phyloP scores from a whole-genome alignment of 2,113 vertebrate genomes.

The Scopus umbretta region DNA sequence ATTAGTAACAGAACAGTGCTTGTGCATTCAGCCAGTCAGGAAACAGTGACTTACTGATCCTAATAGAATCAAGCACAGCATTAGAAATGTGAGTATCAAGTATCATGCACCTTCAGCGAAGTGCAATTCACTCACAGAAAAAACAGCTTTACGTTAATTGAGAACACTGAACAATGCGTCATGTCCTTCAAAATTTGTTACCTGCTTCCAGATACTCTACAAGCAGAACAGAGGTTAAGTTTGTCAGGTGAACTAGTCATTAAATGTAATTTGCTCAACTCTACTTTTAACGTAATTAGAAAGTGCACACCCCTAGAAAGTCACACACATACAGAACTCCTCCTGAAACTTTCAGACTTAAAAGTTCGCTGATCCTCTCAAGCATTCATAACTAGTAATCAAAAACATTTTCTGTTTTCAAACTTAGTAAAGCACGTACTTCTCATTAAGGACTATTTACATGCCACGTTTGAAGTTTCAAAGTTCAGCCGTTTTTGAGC shows the following conservation, averaged over 20 bases:
- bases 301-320: background rate
- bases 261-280: background rate
- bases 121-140: background rate
- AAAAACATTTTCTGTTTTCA: conserved; percentile 23
- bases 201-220: conserved; percentile 39
- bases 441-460: conserved; percentile 73
- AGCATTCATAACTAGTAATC: background rate
- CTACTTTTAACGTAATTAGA: background rate
- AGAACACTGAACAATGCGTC: background rate
- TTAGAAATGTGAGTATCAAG: background rate
- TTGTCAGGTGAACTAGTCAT: background rate
- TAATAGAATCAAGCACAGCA: background rate
- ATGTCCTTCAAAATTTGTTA: background rate
- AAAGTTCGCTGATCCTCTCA: background rate
- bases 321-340: background rate
- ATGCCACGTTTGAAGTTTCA: conserved; percentile 69
- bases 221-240: conserved; percentile 27
- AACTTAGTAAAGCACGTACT: conserved; percentile 70
- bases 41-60: conserved; percentile 15
- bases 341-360: background rate
- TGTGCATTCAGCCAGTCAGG: conserved; percentile 42
- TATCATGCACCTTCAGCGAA: conserved; percentile 6
- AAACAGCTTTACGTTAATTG: background rate
- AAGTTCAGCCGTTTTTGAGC: conserved; percentile 71
- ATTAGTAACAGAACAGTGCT: conserved; percentile 15